Evolutionary conservation across 2,113 vertebrate species (phyloP).

Genomic region (Cyanistes caeruleus): DNA sequence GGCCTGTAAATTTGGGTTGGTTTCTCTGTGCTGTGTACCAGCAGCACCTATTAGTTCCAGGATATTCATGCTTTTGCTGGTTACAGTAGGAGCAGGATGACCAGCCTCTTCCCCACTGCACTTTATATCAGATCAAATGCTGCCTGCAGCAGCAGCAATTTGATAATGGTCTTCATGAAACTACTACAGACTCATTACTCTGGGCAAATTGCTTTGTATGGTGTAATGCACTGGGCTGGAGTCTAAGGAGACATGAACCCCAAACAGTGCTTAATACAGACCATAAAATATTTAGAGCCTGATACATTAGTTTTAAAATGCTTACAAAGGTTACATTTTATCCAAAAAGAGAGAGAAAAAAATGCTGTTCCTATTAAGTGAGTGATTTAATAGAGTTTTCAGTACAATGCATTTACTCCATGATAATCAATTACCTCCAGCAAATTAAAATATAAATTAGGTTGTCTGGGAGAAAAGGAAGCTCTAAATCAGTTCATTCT

Average conservation of each 20-base stretch:
- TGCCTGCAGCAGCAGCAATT: conserved; percentile 60
- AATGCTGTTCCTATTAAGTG: conserved; percentile 48
- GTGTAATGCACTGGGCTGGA: conserved; percentile 62
- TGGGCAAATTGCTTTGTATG: conserved; percentile 76
- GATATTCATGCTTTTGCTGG: background rate
- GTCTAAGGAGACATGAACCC: conserved; percentile 62
- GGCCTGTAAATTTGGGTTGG: background rate
- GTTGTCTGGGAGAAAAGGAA: conserved; percentile 48
- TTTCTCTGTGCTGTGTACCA: background rate
- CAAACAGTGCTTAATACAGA: conserved; percentile 74
- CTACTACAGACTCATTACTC: conserved; percentile 74
- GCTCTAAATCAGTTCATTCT: conserved; percentile 52
- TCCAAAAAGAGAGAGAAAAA: background rate
- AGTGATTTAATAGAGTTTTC: conserved; percentile 70
- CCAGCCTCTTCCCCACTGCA: background rate
- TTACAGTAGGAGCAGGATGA: background rate
- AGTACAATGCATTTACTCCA: conserved; percentile 68
- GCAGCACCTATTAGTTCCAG: background rate
- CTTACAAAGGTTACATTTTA: conserved; percentile 63
- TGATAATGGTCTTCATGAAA: conserved; percentile 60
- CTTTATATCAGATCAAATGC: conserved; percentile 44
- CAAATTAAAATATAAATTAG: conserved; percentile 76
- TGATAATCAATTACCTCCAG: conserved; percentile 72
- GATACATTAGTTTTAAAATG: conserved; percentile 73
- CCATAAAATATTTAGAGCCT: conserved; percentile 79